Conservation (phyloP, 2,113 vertebrate species). For the Fregetta grallaria region DNA sequence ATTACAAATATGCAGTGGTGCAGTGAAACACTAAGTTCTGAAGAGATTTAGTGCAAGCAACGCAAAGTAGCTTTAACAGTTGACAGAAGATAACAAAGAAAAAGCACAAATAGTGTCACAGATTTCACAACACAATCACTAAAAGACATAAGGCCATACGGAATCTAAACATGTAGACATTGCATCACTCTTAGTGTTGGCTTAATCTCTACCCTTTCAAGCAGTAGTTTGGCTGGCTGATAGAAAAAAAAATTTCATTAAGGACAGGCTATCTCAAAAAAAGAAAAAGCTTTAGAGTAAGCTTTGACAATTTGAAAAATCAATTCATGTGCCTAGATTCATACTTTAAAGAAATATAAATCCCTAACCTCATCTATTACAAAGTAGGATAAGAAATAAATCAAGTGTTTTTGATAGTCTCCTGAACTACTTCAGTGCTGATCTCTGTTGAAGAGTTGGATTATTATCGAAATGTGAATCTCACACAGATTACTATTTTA, state of each 20-base stretch:
- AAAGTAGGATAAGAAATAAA: slow-evolving; percentile 12
- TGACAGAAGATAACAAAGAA: neutral
- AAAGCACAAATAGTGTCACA: neutral
- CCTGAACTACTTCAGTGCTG: neutral
- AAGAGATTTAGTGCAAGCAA: slow-evolving; percentile 28
- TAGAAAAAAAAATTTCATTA: neutral
- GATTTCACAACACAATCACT: neutral
- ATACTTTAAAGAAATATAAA: slow-evolving; percentile 32
- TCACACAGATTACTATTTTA: neutral
- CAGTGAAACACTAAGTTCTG: neutral
- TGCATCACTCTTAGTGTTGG: neutral
- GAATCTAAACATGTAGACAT: neutral
- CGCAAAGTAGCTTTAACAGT: neutral
- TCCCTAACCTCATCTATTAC: neutral
- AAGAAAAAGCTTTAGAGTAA: neutral
- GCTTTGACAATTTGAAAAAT: slow-evolving; percentile 7
- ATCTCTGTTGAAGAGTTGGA: neutral
- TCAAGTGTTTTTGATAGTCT: neutral
- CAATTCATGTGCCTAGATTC: neutral
- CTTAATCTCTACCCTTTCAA: neutral
- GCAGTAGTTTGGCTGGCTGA: neutral
- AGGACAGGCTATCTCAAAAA: neutral
- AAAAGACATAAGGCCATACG: neutral
- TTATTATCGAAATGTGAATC: neutral
- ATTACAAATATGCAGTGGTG: slow-evolving; percentile 1